Conservation (phyloP, 2,113 vertebrate species). For the Tonatia bakeri region DNA sequence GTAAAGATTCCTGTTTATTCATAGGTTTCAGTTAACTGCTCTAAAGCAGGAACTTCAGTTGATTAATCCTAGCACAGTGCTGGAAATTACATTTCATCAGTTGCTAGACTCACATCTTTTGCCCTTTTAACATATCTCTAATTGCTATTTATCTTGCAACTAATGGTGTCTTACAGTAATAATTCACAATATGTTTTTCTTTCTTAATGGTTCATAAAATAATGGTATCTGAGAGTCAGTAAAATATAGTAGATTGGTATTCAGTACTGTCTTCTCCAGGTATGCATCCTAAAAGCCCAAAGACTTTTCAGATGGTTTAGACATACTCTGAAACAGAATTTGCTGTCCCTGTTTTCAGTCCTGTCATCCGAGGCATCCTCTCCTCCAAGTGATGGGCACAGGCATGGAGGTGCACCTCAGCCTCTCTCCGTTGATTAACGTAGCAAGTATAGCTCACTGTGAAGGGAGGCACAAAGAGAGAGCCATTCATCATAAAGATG, state of each 20-base stretch:
- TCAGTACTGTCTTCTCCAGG: not conserved
- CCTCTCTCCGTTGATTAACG: not conserved
- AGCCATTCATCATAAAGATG: not conserved
- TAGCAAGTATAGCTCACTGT: not conserved
- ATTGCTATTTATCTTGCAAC: not conserved
- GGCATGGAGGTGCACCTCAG: not conserved
- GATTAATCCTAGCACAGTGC: not conserved
- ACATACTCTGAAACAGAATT: not conserved
- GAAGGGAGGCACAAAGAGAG: not conserved
- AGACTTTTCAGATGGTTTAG: not conserved
- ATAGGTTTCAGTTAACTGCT: not conserved
- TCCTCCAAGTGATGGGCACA: not conserved
- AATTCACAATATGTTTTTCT: not conserved
- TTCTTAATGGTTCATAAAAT: slow-evolving; percentile 11
- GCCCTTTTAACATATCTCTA: not conserved
- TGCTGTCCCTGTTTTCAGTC: not conserved
- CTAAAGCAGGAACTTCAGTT: not conserved
- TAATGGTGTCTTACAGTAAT: not conserved
- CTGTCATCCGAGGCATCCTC: not conserved
- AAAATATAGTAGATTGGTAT: not conserved
- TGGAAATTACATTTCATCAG: not conserved
- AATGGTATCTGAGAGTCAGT: not conserved
- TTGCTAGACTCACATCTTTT: not conserved
- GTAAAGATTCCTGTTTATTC: not conserved
- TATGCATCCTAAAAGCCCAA: not conserved